Base-by-base conservation (phyloP, 1,140 invertebrate genomes). In the Rhagoletis zephyria region DNA sequence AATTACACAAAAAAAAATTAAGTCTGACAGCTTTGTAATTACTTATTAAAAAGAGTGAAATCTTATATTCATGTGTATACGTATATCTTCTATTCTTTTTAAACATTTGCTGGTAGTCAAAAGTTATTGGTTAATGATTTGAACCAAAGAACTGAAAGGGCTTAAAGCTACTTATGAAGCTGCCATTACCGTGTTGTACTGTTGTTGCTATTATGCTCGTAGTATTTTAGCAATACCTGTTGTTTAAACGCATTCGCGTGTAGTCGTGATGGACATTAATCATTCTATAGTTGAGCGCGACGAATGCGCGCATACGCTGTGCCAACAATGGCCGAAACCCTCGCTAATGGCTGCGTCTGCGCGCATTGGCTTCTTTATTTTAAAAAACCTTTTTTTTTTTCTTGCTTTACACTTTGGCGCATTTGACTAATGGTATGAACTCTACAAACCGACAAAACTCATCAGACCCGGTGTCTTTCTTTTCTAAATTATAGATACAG, bases 391-490 rank as follows among this genome's bases (percentile, higher is more conserved):
- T 81, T 30, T 81, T 81, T 19, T 3, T 1, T 56, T 81, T n/a
- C n/a, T n/a, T 3, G 12, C 61, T 16, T 56, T 56, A 5, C n/a
- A 30, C 4, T 67, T 67, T 56, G n/a, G n/a, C 3, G 16, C 56
- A 59, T 81, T 81, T 81, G 74, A 10, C 19, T 56, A 51, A 81
- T 56, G 74, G 42, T 48, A 81, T 51, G 6, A 81, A 3, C 48
- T n/a, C 40, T 14, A 12, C 67, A 74, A 12, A 74, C 14, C 16
- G 16, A 42, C 67, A 30, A 30, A 45, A 74, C 30, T 30, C 30
- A 6, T 5, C 42, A 74, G 67, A 74, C 67, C 67, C 67, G 67
- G 67, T 74, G 67, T 74, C 67, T 74, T 74, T 74, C 67, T 48
- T 70, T 30, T 65, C 5, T 9, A 48, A 5, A 14, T 0, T 9